phyloP scores from a whole-genome alignment of 2,797 vertebrate species.

The Avahi laniger region DNA sequence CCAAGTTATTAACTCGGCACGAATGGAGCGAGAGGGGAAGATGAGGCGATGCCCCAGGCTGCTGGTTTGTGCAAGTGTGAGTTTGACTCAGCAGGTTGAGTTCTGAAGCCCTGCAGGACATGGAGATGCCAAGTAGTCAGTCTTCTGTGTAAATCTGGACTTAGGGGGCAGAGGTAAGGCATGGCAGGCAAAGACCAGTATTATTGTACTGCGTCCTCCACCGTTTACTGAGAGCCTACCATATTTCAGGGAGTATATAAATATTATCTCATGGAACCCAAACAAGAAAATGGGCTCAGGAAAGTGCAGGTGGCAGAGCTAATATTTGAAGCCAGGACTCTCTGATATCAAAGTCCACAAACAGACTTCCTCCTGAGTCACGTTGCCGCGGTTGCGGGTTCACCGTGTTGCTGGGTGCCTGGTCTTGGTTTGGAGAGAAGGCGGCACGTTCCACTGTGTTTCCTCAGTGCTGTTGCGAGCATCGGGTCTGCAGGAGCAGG shows the following conservation, averaged over 20 bases:
- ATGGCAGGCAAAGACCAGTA: neutral
- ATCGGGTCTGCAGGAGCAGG: neutral
- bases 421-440: neutral
- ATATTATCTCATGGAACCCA: neutral
- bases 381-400: accelerated
- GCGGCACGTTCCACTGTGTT: accelerated
- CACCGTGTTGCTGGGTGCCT: accelerated
- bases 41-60: accelerated
- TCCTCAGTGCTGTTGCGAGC: neutral
- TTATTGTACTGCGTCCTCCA: neutral
- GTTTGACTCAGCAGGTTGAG: neutral
- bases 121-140: neutral
- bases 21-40: neutral
- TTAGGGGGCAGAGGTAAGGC: neutral
- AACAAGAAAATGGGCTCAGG: neutral
- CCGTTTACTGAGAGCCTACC: neutral
- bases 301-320: neutral
- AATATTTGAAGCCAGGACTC: neutral
- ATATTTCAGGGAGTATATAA: neutral
- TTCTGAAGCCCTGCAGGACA: neutral
- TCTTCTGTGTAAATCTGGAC: neutral
- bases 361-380: too few relatives aligned
- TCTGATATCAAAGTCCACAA: neutral
- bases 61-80: neutral
- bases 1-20: accelerated